Conservation (phyloP, 2,888 invertebrate species). For the Melikaiella ostensackeni region DNA sequence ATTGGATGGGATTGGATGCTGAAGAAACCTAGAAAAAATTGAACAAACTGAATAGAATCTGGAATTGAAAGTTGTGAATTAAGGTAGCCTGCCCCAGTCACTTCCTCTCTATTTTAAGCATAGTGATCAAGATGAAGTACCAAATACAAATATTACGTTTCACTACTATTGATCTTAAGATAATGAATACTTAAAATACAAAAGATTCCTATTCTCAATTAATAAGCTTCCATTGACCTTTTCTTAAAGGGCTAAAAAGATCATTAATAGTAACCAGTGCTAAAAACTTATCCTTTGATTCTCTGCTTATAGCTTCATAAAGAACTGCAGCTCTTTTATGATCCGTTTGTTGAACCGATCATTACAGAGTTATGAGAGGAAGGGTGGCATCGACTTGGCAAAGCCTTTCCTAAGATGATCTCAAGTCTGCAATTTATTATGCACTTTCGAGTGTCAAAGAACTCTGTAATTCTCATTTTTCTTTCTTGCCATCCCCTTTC, state of each 20-base stretch:
- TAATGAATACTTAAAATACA: no score
- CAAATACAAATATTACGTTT: no score
- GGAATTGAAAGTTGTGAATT: no score
- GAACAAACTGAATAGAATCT: no score
- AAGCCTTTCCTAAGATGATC: constrained; percentile 8
- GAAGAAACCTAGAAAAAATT: no score
- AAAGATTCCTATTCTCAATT: no score
- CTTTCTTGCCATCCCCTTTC: background rate
- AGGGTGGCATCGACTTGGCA: constrained; percentile 3
- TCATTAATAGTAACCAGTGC: background rate
- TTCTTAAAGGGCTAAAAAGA: background rate
- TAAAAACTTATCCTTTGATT: background rate
- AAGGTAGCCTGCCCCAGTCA: no score
- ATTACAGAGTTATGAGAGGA: constrained; percentile 15
- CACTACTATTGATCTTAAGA: no score
- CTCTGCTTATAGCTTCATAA: background rate
- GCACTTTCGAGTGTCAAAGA: constrained; percentile 16
- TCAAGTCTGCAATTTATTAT: constrained; percentile 27
- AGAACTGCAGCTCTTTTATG: constrained; percentile 3
- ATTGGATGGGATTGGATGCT: no score
- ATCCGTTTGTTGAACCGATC: constrained; percentile 7
- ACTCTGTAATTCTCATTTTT: constrained; percentile 24
- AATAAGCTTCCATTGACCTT: background rate
- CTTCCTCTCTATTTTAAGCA: no score
- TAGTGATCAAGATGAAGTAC: no score